Base-by-base conservation (phyloP, 2,888 invertebrate species). In the Catocala sponsa region DNA sequence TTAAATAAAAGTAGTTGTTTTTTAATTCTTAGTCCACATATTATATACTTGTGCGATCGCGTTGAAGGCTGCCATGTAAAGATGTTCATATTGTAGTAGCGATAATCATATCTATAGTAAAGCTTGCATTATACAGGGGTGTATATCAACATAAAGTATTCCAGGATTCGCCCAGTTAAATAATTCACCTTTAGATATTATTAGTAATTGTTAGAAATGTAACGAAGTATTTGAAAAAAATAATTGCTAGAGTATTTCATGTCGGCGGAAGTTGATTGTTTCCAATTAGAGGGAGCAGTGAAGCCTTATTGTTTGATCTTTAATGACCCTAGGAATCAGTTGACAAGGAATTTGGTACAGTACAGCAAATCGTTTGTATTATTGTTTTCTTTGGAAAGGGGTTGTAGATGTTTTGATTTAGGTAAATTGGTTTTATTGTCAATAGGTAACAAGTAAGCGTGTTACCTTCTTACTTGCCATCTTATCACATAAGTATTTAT, bases 321-420 rank as follows among this genome's bases (percentile, higher is more conserved):
- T 48, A 65, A 62, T 55, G 50, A 25, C 51, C 52, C 44, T 61
- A 46, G 44, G 48, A 59, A 70, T 63, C 66, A 44, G 49, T 61
- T 63, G 46, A 25, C 58, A 52, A 55, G 43, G 60, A 50, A 38
- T 41, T 57, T 52, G 49, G 13, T 55, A 32, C 32, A 46, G 4
- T 46, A 25, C 43, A 25, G 33, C 9, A 11, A 12, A 9, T 13
- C 13, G 35, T 50, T 50, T 49, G 25, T 13, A 13, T 44, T 44
- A 49, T 33, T 35, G 50, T 50, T 35, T 38, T 0, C 50, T 50
- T 50, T 50, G 35, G 13, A 38, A 48, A 35, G 50, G 25, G 50
- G 50, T 48, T 48, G 12, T 50, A 9, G 32, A 5, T 38, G 35
- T 35, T 35, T 48, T 32, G 43, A 48, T 6, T 33, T 33, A 5